A percentile compares a stretch with the other conserved stretches of the same genome.
Conservation (phyloP, 2,113 vertebrate genomes). For the Puma concolor region DNA sequence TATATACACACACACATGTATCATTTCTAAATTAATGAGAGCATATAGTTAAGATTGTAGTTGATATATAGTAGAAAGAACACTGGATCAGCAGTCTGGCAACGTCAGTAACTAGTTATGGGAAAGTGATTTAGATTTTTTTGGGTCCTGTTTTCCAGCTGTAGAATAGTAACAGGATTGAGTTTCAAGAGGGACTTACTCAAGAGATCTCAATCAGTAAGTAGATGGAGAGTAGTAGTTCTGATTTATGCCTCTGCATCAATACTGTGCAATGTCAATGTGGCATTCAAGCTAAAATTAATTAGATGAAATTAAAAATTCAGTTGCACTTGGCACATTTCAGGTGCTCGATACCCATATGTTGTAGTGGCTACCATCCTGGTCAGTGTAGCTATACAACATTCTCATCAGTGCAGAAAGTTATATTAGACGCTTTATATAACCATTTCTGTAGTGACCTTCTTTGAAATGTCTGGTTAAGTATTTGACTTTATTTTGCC, state of each 20-base stretch:
- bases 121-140: background rate
- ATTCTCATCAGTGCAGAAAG: background rate
- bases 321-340: background rate
- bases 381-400: background rate
- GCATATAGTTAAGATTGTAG: background rate
- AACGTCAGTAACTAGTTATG: background rate
- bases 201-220: background rate
- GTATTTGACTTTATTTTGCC: slow-evolving; percentile 42
- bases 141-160: background rate
- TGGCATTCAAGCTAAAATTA: background rate
- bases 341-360: background rate
- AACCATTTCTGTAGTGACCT: background rate
- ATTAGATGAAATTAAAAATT: slow-evolving; percentile 38
- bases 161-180: background rate
- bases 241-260: background rate
- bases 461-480: background rate
- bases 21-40: slow-evolving; percentile 1
- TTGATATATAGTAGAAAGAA: background rate
- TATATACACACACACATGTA: background rate
- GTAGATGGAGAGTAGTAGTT: background rate
- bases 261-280: background rate
- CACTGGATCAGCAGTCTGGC: background rate
- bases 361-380: background rate
- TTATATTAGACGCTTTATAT: slow-evolving; percentile 26
- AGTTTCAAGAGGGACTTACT: background rate